Conservation (phyloP, 2,113 vertebrate species). For the Engystomops pustulosus region DNA sequence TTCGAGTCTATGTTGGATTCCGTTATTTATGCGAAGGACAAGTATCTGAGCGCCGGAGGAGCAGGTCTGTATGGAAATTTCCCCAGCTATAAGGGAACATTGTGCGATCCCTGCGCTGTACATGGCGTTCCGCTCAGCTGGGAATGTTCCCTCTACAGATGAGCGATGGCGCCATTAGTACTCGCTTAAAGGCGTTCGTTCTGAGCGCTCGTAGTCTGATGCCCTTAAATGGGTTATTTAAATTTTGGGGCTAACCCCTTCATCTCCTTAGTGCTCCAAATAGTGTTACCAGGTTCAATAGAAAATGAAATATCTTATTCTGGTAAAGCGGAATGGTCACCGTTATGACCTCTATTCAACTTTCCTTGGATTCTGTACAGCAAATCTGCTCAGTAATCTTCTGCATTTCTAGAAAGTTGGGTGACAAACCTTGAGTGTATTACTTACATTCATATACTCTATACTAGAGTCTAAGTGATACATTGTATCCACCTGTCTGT, state of each 20-base stretch:
- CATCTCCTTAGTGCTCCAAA: neutral
- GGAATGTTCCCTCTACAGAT: conserved; percentile 67
- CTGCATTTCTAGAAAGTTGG: too few relatives aligned
- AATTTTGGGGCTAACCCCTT: conserved; percentile 47
- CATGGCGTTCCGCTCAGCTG: conserved; percentile 69
- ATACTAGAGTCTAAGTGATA: too few relatives aligned
- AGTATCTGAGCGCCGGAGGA: conserved; percentile 85
- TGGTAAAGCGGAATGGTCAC: neutral
- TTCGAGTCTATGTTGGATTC: conserved; percentile 98
- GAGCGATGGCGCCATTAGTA: conserved; percentile 74
- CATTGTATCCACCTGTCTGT: too few relatives aligned
- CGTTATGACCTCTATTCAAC: neutral
- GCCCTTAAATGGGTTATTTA: conserved; percentile 57
- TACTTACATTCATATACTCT: too few relatives aligned
- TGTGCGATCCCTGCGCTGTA: conserved; percentile 37
- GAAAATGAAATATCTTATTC: neutral
- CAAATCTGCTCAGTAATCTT: too few relatives aligned
- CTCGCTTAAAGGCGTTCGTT: conserved; percentile 69
- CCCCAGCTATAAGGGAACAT: conserved; percentile 20
- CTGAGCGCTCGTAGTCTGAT: conserved; percentile 63
- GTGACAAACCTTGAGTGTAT: too few relatives aligned
- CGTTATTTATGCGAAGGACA: conserved; percentile 89
- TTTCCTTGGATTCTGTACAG: too few relatives aligned
- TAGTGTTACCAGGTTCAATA: too few relatives aligned
- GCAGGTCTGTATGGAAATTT: conserved; percentile 80